Percentiles rank a stretch among this genome's conserved stretches.
Conservation (phyloP, 2,113 vertebrate species). For the Rhinoderma darwinii region DNA sequence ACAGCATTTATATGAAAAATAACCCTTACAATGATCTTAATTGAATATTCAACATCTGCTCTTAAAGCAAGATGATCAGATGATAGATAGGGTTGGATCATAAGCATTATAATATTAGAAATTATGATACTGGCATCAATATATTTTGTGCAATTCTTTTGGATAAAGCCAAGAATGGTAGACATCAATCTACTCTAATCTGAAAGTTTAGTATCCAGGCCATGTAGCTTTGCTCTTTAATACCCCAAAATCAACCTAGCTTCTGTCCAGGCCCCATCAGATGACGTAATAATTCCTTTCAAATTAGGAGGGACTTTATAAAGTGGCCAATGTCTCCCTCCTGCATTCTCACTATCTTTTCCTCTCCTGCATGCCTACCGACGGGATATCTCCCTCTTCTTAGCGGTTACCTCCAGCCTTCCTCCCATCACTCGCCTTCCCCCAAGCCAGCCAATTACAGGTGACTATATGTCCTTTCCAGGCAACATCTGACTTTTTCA, state of each 20-base stretch:
- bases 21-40: neutral
- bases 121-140: neutral
- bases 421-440: slow-evolving; percentile 52
- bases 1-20: neutral
- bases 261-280: neutral
- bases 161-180: neutral
- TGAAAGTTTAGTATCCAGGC: neutral
- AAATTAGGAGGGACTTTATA: neutral
- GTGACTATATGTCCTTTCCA: slow-evolving; percentile 49
- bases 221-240: neutral
- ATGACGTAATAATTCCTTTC: neutral
- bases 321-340: slow-evolving; percentile 35
- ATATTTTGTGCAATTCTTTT: neutral
- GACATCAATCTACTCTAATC: neutral
- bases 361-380: slow-evolving; percentile 56
- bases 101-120: no score
- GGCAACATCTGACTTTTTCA: neutral
- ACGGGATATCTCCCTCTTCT: slow-evolving; percentile 56
- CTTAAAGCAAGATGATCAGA: neutral
- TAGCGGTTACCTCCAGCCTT: slow-evolving; percentile 46
- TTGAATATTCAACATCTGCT: neutral
- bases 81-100: neutral
- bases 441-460: slow-evolving; percentile 57
- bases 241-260: neutral
- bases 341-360: slow-evolving; percentile 48